Percentiles rank a stretch among this genome's conserved stretches.
These are phyloP conservation scores for Drosophila auraria DNA, from an alignment of 1,140 invertebrate genomes.

Conservation along the genomic window DNA sequence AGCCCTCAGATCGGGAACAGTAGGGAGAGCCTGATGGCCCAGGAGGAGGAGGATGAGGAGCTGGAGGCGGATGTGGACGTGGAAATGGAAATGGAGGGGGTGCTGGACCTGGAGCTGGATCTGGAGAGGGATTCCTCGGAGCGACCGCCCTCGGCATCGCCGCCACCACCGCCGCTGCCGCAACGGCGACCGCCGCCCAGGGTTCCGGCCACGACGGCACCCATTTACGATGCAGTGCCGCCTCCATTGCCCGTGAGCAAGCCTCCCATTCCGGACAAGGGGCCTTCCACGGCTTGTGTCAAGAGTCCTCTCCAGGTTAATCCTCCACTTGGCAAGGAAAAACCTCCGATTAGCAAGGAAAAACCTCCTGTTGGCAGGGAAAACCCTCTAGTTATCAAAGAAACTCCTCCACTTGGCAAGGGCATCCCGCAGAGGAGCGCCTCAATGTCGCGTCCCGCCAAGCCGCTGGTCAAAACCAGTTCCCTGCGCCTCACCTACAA, in stretches of 20 bases:
- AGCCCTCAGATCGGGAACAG: slow-evolving; percentile 68
- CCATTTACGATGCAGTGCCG: slow-evolving; percentile 69
- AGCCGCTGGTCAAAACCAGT: slow-evolving; percentile 77
- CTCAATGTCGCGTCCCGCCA: slow-evolving; percentile 66
- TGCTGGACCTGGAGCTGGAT: slow-evolving; percentile 1
- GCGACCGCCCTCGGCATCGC: slow-evolving; percentile 60
- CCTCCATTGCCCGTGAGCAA: slow-evolving; percentile 58
- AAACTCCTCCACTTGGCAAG: background rate
- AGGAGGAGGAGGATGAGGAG: slow-evolving; percentile 53
- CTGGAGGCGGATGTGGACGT: background rate
- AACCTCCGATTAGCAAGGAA: background rate
- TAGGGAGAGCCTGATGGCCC: slow-evolving; percentile 67
- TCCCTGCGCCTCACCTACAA: slow-evolving; percentile 77
- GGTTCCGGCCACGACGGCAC: slow-evolving; percentile 4
- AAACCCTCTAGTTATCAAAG: background rate
- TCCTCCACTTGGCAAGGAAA: background rate
- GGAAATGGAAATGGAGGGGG: background rate
- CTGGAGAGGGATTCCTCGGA: slow-evolving; percentile 26
- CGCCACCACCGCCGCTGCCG: slow-evolving; percentile 68
- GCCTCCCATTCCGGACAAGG: slow-evolving; percentile 22
- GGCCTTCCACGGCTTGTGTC: background rate
- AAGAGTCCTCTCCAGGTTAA: background rate
- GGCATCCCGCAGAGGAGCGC: slow-evolving; percentile 59
- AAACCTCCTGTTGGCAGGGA: background rate
- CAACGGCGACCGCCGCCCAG: slow-evolving; percentile 51